Percentiles rank a stretch among this genome's conserved stretches.
Evolutionary conservation across 2,797 vertebrate genomes (phyloP).

Genomic region (Anas flavirostris): DNA sequence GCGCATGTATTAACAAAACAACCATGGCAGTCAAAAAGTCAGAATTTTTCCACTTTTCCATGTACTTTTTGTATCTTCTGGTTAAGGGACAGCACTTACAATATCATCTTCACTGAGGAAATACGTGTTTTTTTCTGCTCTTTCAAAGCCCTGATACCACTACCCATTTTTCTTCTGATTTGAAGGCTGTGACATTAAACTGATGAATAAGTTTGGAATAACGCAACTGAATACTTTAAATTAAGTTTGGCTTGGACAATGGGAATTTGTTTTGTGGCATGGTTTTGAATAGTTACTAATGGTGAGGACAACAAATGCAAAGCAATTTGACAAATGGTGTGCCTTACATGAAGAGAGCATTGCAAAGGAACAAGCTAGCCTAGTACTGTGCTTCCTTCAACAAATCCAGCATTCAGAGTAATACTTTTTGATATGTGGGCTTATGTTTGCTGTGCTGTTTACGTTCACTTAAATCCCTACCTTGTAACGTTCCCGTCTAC

Average conservation of each 20-base stretch:
- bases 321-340: neutral
- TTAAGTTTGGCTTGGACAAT: neutral
- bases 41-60: neutral
- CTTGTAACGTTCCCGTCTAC: neutral
- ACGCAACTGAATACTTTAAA: neutral
- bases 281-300: neutral
- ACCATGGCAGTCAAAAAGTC: rapidly evolving
- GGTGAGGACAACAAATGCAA: neutral
- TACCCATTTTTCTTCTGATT: neutral
- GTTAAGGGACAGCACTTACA: neutral
- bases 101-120: neutral
- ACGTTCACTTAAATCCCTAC: neutral
- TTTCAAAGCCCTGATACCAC: rapidly evolving
- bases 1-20: neutral
- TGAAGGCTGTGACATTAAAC: neutral
- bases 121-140: neutral
- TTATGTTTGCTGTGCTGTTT: neutral
- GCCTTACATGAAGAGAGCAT: neutral
- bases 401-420: neutral
- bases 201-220: neutral
- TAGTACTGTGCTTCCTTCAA: neutral
- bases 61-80: neutral
- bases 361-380: neutral
- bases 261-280: rapidly evolving
- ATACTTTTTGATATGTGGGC: neutral